Conservation (phyloP, 1,140 invertebrate species). For the Planococcus citri region DNA sequence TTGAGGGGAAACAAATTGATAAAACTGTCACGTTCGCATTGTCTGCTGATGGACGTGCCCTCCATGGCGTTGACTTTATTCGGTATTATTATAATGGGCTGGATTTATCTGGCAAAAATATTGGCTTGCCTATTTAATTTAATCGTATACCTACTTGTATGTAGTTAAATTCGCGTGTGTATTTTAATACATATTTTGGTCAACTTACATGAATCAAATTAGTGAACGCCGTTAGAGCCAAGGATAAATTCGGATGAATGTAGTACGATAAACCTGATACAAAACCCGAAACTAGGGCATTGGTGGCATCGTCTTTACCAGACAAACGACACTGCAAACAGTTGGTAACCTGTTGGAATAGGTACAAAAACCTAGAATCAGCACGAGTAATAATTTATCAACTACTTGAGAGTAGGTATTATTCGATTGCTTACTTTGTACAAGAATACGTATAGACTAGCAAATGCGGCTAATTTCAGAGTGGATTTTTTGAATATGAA, state of each 20-base stretch:
- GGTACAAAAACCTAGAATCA: not conserved
- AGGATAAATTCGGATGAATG: not conserved
- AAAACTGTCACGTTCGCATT: too few species aligned
- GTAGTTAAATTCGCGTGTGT: too few species aligned
- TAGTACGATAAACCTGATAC: not conserved
- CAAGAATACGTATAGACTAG: not conserved
- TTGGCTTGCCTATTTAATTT: too few species aligned
- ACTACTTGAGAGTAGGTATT: not conserved
- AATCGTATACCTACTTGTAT: too few species aligned
- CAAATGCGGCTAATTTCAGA: not conserved
- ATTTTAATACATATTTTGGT: not conserved
- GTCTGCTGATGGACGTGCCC: too few species aligned
- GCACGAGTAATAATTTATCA: not conserved
- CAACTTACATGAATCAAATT: conserved; percentile 10
- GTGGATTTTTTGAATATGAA: not conserved
- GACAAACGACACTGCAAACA: not conserved
- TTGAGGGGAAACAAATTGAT: too few species aligned
- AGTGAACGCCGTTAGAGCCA: not conserved
- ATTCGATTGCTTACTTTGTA: not conserved
- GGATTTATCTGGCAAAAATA: too few species aligned
- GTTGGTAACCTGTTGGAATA: not conserved
- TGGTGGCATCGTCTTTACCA: not conserved
- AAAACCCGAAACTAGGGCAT: not conserved
- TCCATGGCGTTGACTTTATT: too few species aligned
- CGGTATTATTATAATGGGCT: too few species aligned